Base-by-base conservation (phyloP, 2,113 vertebrate species). In the Setophaga coronata region DNA sequence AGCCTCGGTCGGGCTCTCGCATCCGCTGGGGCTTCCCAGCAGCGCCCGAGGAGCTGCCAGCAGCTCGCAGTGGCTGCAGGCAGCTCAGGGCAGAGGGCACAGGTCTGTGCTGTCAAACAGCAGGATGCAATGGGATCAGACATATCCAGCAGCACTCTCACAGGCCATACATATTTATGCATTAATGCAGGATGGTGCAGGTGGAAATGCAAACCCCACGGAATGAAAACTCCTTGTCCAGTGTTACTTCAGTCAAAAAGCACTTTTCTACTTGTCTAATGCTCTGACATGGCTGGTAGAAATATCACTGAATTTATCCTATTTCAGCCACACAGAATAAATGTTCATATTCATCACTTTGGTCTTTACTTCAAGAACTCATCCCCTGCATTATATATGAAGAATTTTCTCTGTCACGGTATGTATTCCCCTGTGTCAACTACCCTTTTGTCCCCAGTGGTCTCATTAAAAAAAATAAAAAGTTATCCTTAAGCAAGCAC, bases 61-160 rank as follows among this genome's bases (percentile, higher is more conserved):
- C 84, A 56, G 67, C 65, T 77, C 80, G 1, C 19, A 0, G 71
- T 0, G 36, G 31, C n/a, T 67, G 77, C 43, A 64, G 36, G 69
- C 56, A 60, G 76, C 40, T 0, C 2, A 38, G 86, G 80, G 80
- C 85, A 93, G 29, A 51, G 82, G 64, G 76, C 90, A 82, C 15
- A 34, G 82, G n/a, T 57, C 20, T 67, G 56, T 38, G 76, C 71
- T 95, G 92, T 82, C 92, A 89, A 69, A 60, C 82, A 89, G 85
- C 4, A 2, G 56, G 48, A 25, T 48, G 53, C 48, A 28, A 24
- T 21, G 48, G 61, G 15, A 78, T 87, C 72, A 84, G 64, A 58
- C 61, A 14, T 4, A 36, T 7, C 48, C 80, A 60, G 34, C 60
- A 57, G 45, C 6, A 2, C 4, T 60, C 85, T 72, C 86, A 48